Evolutionary conservation across 2,888 invertebrate genomes (phyloP).

Genomic region (Cerastis leucographa): DNA sequence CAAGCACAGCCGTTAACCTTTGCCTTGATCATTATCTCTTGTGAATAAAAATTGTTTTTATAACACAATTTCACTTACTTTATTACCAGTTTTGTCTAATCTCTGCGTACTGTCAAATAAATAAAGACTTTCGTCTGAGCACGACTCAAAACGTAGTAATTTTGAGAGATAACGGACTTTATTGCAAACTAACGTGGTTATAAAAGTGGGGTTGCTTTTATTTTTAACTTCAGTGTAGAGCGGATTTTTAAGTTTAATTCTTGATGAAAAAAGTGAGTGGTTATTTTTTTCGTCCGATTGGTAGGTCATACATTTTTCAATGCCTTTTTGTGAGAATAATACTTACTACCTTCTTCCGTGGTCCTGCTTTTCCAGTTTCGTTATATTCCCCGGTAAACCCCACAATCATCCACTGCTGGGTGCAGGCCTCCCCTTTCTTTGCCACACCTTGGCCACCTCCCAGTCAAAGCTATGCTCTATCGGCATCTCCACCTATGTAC

Average conservation of each 20-base stretch:
- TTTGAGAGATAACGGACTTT: conserved; percentile 36
- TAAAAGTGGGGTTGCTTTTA: conserved; percentile 38
- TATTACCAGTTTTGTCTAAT: conserved; percentile 51
- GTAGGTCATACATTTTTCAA: conserved; percentile 30
- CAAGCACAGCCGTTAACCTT: conserved; percentile 66
- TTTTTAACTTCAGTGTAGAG: conserved; percentile 46
- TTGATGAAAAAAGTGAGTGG: conserved; percentile 32
- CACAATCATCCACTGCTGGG: too few species aligned
- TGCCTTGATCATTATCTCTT: conserved; percentile 65
- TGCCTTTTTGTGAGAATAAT: background rate
- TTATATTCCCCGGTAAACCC: too few species aligned
- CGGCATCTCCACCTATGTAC: too few species aligned
- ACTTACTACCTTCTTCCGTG: background rate
- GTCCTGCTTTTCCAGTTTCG: too few species aligned
- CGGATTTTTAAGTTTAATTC: conserved; percentile 19
- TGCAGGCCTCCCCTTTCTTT: too few species aligned
- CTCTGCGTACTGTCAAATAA: conserved; percentile 51
- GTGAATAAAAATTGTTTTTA: conserved; percentile 62
- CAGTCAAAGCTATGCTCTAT: too few species aligned
- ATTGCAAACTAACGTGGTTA: conserved; percentile 21
- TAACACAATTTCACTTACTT: conserved; percentile 64
- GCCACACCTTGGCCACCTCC: too few species aligned
- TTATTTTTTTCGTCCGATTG: conserved; percentile 30
- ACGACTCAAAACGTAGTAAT: conserved; percentile 31
- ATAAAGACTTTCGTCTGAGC: conserved; percentile 52